Conservation (phyloP, 2,797 vertebrate species). For the Neolamprologus multifasciatus region DNA sequence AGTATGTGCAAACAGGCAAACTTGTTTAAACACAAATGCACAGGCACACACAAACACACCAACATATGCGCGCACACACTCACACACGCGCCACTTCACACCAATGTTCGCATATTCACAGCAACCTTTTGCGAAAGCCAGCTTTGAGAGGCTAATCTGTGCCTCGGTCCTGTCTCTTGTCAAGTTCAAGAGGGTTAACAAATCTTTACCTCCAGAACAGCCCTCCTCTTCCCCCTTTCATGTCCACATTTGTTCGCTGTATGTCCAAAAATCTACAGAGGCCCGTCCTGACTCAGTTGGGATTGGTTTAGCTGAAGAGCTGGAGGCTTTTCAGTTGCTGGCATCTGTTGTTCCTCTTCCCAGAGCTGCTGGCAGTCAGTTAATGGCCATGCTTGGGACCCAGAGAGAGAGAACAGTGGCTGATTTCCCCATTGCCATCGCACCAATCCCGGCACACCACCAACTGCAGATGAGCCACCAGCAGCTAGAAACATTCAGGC, state of each 20-base stretch:
- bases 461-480: conserved; percentile 78
- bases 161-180: conserved; percentile 73
- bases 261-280: conserved; percentile 80
- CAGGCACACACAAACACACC: conserved; percentile 34
- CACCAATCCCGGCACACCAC: conserved; percentile 77
- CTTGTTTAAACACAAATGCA: conserved; percentile 67
- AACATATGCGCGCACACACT: conserved; percentile 13
- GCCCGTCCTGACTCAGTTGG: conserved; percentile 75
- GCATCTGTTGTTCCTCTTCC: conserved; percentile 80
- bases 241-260: conserved; percentile 80
- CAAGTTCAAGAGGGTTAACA: conserved; percentile 80
- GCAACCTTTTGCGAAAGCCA: conserved; percentile 73
- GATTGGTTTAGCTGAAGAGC: conserved; percentile 80
- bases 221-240: conserved; percentile 77
- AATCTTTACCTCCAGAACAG: conserved; percentile 79
- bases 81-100: conserved; percentile 19
- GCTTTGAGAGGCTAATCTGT: conserved; percentile 76
- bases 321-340: conserved; percentile 79
- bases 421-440: conserved; percentile 78
- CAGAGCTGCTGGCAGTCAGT: conserved; percentile 80
- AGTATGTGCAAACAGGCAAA: conserved; percentile 65
- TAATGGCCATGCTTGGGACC: conserved; percentile 79
- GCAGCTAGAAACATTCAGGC: conserved; percentile 75
- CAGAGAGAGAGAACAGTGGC: conserved; percentile 76
- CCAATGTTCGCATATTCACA: conserved; percentile 63